Evolutionary conservation across 2,113 vertebrate genomes (phyloP).

Genomic region (Sprattus sprattus): DNA sequence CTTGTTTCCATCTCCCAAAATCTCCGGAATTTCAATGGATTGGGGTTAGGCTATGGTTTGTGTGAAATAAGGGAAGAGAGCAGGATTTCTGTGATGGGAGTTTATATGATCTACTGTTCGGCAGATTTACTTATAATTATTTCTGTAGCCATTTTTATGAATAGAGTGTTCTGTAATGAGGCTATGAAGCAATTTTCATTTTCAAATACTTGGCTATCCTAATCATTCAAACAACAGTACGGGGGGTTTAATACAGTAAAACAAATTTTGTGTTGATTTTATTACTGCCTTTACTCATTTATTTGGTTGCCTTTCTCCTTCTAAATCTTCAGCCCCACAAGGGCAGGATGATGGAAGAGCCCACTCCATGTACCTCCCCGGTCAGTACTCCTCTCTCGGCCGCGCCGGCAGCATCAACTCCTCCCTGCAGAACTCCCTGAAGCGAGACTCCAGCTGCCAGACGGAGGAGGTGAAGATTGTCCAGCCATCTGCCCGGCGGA

Average conservation of each 20-base stretch:
- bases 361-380: slow-evolving; percentile 66
- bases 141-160: background rate
- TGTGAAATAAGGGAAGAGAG: background rate
- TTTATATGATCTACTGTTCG: background rate
- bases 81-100: background rate
- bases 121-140: background rate
- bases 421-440: slow-evolving; percentile 61
- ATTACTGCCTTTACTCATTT: background rate
- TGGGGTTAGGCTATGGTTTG: background rate
- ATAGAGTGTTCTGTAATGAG: background rate
- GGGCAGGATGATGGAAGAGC: slow-evolving; percentile 64
- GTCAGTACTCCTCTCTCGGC: slow-evolving; percentile 76
- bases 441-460: slow-evolving; percentile 79
- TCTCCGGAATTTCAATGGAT: background rate
- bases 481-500: slow-evolving; percentile 76
- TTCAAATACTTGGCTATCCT: background rate
- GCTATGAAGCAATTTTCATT: background rate
- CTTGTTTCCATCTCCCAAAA: background rate
- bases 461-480: slow-evolving; percentile 68
- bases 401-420: slow-evolving; percentile 64
- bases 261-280: background rate
- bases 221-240: background rate
- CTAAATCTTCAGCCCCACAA: slow-evolving; percentile 56
- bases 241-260: background rate
- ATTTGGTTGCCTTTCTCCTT: background rate